A percentile compares a stretch with the other conserved stretches of the same genome.
Conservation (phyloP, 2,888 invertebrate species). For the Ormyrus labotus region DNA sequence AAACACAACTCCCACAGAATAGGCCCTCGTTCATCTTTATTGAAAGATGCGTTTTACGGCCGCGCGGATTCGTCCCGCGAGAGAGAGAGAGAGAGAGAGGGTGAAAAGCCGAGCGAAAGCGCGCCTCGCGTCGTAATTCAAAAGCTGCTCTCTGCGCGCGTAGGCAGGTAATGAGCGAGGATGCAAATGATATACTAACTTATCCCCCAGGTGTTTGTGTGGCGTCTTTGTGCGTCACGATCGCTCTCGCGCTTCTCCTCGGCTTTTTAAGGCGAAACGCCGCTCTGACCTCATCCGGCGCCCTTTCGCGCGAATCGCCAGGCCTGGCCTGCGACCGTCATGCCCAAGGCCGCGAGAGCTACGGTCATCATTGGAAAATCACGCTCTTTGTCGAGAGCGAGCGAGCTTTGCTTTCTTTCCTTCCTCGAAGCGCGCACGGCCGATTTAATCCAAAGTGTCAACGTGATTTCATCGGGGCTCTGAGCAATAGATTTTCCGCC, state of each 20-base stretch:
- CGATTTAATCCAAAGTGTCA: not conserved
- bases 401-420: conserved; percentile 1
- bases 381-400: conserved; percentile 12
- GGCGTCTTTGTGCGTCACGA: conserved; percentile 64
- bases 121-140: conserved; percentile 30
- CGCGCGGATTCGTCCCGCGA: not conserved
- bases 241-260: conserved; percentile 2
- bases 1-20: too few species aligned
- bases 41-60: not conserved
- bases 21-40: too few species aligned
- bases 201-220: conserved; percentile 70
- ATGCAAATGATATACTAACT: conserved; percentile 70
- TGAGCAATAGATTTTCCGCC: too few species aligned
- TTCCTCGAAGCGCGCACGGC: not conserved
- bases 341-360: not conserved
- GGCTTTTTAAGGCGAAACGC: conserved; percentile 14
- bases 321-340: not conserved
- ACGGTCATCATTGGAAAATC: conserved; percentile 36
- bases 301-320: conserved; percentile 15
- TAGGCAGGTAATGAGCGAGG: conserved; percentile 68
- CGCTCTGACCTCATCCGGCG: conserved; percentile 27
- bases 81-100: too few species aligned
- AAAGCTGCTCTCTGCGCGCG: conserved; percentile 51
- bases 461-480: too few species aligned
- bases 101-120: conserved; percentile 5